Evolutionary conservation across 2,113 vertebrate genomes (phyloP).

Genomic region (Chroicocephalus ridibundus): DNA sequence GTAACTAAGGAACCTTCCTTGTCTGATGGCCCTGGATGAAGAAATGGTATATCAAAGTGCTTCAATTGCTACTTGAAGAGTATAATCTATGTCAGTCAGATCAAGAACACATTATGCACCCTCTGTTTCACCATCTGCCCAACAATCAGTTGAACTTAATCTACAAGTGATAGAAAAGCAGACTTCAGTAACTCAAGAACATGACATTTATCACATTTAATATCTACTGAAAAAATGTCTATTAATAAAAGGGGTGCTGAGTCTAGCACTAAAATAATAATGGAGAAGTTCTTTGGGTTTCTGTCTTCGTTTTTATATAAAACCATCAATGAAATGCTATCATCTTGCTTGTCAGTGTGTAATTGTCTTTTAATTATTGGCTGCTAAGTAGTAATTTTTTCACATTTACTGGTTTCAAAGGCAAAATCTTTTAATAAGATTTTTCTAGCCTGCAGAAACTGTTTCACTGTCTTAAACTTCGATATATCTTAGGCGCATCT

Average conservation of each 20-base stretch:
- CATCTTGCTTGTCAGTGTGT: neutral
- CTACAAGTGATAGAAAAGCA: neutral
- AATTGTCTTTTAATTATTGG: constrained; percentile 31
- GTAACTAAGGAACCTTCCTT: neutral
- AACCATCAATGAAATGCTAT: neutral
- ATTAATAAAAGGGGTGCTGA: neutral
- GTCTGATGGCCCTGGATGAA: neutral
- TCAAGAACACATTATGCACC: neutral
- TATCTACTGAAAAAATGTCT: neutral
- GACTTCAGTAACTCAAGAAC: neutral
- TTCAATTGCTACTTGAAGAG: neutral
- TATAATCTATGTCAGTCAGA: neutral
- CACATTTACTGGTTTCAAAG: neutral
- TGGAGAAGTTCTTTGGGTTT: neutral
- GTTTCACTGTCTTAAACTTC: neutral
- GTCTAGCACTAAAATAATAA: neutral
- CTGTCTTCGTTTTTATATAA: neutral
- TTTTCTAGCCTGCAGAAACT: neutral
- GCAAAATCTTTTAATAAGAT: neutral
- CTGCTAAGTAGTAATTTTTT: neutral
- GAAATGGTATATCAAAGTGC: neutral
- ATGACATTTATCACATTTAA: neutral
- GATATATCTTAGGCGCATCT: neutral
- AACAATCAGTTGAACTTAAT: neutral
- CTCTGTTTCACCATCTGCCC: neutral